Evolutionary conservation across 2,797 vertebrate genomes (phyloP).

Genomic region (Parotocinclus haroldoi): DNA sequence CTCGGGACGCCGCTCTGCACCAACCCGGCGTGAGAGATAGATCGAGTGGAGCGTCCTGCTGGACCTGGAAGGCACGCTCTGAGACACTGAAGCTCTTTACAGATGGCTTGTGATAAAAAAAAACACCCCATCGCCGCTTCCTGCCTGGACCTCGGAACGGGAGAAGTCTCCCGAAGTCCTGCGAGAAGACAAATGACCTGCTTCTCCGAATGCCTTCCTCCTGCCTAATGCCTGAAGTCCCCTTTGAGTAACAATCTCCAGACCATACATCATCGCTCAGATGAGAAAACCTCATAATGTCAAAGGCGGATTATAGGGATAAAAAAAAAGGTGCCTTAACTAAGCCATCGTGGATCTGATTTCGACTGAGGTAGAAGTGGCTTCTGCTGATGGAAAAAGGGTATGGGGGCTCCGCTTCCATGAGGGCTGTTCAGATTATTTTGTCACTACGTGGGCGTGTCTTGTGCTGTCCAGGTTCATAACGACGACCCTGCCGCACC

Average conservation of each 20-base stretch:
- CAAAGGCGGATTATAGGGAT: conserved; percentile 9
- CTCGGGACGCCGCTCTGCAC: not conserved
- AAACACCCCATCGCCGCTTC: not conserved
- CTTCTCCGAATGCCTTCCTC: conserved; percentile 9
- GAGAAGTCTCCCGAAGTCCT: not conserved
- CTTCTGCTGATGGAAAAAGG: too few species aligned
- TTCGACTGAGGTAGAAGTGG: too few species aligned
- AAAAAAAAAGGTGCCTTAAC: not conserved
- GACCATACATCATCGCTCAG: conserved; percentile 31
- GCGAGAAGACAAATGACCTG: not conserved
- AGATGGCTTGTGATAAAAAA: not conserved
- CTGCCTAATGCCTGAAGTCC: conserved; percentile 25
- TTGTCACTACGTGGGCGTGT: too few species aligned
- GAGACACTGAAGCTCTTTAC: not conserved
- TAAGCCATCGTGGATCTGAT: too few species aligned
- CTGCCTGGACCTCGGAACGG: not conserved
- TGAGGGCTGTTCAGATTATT: too few species aligned
- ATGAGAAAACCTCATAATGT: conserved; percentile 35
- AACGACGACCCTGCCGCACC: too few species aligned
- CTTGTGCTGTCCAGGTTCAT: too few species aligned
- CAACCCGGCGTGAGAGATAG: not conserved
- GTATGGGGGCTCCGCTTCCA: too few species aligned
- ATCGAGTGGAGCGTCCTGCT: not conserved
- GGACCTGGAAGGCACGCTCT: not conserved
- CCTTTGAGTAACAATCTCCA: conserved; percentile 19